Evolutionary conservation across 2,888 invertebrate species (phyloP).

Genomic region (Ditula angustiorana): DNA sequence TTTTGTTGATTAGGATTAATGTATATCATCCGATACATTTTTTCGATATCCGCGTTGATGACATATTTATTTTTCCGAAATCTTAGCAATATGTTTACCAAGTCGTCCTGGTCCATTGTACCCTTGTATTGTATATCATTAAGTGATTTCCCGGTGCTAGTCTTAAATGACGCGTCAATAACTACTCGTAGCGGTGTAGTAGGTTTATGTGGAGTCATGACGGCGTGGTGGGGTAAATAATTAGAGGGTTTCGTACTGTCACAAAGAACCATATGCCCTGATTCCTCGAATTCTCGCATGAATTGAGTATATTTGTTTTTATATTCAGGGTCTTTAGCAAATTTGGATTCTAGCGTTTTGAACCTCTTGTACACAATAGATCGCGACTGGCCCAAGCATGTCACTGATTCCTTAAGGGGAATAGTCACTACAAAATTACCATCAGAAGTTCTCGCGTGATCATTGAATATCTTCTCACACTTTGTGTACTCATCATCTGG

Average conservation of each 20-base stretch:
- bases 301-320: slow-evolving; percentile 11
- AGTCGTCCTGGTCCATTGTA: slow-evolving; percentile 26
- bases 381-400: background rate
- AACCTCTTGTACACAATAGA: slow-evolving; percentile 8
- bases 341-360: slow-evolving; percentile 5
- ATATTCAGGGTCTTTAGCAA: background rate
- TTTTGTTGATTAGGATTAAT: slow-evolving; percentile 13
- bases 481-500: background rate
- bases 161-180: slow-evolving; percentile 19
- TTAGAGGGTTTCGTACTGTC: slow-evolving; percentile 6
- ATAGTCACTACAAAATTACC: slow-evolving; percentile 16
- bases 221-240: slow-evolving; percentile 29
- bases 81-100: slow-evolving; percentile 30
- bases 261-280: slow-evolving; percentile 4
- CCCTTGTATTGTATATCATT: slow-evolving; percentile 37
- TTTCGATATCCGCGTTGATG: slow-evolving; percentile 29
- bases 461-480: slow-evolving; percentile 17
- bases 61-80: slow-evolving; percentile 31
- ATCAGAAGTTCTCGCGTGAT: slow-evolving; percentile 13
- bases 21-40: slow-evolving; percentile 32
- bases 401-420: slow-evolving; percentile 5
- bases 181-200: slow-evolving; percentile 34
- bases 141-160: slow-evolving; percentile 22
- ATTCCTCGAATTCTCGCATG: slow-evolving; percentile 9
- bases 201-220: background rate